A percentile compares a stretch with the other conserved stretches of the same genome.
phyloP scores from a whole-genome alignment of 2,113 vertebrate species.

The Pseudois nayaur region DNA sequence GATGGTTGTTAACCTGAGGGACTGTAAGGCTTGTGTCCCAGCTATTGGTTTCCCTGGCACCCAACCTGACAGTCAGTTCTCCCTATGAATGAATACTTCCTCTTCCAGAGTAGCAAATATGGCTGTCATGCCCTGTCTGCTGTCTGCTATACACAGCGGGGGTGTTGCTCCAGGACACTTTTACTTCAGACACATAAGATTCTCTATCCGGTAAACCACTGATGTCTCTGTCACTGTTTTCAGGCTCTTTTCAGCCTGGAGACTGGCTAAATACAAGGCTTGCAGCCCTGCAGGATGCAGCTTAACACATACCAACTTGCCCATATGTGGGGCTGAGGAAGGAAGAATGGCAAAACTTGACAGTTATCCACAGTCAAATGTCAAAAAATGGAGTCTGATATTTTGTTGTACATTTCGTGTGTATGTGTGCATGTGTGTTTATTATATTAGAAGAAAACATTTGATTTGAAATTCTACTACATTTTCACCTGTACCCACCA shows the following conservation, averaged over 20 bases:
- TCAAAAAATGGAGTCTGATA: neutral
- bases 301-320: neutral
- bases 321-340: neutral
- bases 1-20: neutral
- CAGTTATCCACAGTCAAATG: neutral
- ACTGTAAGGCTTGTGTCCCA: neutral
- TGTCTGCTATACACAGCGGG: rapidly evolving
- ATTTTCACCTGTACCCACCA: neutral
- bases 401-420: neutral
- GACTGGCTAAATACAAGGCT: neutral
- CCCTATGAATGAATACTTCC: neutral
- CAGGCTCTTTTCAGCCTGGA: neutral
- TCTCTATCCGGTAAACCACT: neutral
- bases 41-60: neutral
- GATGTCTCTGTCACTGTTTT: neutral
- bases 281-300: neutral
- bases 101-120: neutral
- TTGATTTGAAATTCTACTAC: neutral
- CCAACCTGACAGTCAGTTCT: neutral
- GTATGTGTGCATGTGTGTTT: neutral
- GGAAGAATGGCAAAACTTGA: neutral
- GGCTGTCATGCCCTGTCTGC: neutral
- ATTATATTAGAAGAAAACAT: neutral
- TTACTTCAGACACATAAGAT: neutral
- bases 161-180: neutral